Base-by-base conservation (phyloP, 2,888 invertebrate genomes). In the Pyrrhia umbra region DNA sequence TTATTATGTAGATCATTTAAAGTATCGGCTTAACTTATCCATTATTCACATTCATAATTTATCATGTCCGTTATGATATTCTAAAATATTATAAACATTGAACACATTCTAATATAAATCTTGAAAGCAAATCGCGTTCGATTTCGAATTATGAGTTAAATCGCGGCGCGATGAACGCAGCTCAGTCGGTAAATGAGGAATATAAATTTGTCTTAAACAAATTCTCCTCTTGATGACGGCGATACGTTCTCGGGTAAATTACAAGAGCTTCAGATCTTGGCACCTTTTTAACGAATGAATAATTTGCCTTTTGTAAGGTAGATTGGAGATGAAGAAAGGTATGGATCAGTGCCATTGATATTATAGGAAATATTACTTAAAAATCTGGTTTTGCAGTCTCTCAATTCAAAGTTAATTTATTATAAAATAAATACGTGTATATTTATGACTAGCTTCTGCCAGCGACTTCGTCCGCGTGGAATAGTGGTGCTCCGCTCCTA, bases 191-290 rank as follows among this genome's bases (percentile, higher is more conserved):
- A 89, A 89, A 90, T 88, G 85, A 85, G 84, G 85, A 85, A 89
- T 89, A 87, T 86, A 88, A 88, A 89, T 90, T 89, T 86, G 82
- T 83, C 87, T 85, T 84, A 85, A 87, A 87, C 85, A 87, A 89
- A 89, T 88, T 89, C 83, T 83, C 83, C 79, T 69, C 80, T 77
- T 68, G 80, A 84, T 88, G 85, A 88, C 83, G 83, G 76, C 70
- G 83, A 83, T 81, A 88, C 83, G 79, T 81, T 85, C 72, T 75
- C 73, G 81, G 75, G 66, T 84, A 86, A 88, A 89, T 90, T 86
- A 84, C 80, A 80, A 84, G 47, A 30, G 77, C 82, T 78, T 79
- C 81, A 80, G 67, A 75, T 64, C 71, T 75, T 75, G 63, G 69
- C 68, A 68, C 58, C 67, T 74, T 77, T 81, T 80, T 81, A n/a